Conservation (phyloP, 2,797 vertebrate genomes). For the Microtus californicus region DNA sequence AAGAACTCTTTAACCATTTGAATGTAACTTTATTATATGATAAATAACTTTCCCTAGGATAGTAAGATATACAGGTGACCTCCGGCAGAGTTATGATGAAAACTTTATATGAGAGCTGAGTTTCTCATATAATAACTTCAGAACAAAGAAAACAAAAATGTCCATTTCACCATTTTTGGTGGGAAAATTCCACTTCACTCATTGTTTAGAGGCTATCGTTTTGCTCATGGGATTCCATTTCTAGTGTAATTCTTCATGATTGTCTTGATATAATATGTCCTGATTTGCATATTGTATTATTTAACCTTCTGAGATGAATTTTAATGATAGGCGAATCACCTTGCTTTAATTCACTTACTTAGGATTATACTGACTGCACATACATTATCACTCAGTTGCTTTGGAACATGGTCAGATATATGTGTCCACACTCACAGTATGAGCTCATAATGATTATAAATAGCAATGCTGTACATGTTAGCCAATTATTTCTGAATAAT, state of each 20-base stretch:
- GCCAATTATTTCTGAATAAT: constrained; percentile 37
- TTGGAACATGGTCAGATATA: not conserved
- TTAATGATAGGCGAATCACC: constrained; percentile 10
- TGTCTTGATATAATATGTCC: not conserved
- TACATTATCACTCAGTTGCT: not conserved
- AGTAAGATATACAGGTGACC: constrained; percentile 5
- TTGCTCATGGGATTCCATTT: constrained; percentile 36
- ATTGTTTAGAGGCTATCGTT: constrained; percentile 1
- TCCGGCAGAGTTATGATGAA: not conserved
- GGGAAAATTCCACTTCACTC: not conserved
- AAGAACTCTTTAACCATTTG: constrained; percentile 41
- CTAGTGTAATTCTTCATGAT: constrained; percentile 3
- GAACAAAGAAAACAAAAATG: constrained; percentile 22
- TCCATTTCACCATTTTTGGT: not conserved
- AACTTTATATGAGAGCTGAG: not conserved
- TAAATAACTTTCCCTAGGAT: constrained; percentile 12
- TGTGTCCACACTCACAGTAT: not conserved
- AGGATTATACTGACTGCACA: not conserved
- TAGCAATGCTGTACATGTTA: not conserved
- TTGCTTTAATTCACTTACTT: constrained; percentile 13
- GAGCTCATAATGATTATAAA: constrained; percentile 18
- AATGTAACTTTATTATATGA: constrained; percentile 21
- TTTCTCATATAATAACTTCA: constrained; percentile 28
- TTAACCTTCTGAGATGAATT: constrained; percentile 12
- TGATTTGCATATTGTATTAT: not conserved